phyloP scores from a whole-genome alignment of 1,140 invertebrate genomes.

The Zaprionus africanus region DNA sequence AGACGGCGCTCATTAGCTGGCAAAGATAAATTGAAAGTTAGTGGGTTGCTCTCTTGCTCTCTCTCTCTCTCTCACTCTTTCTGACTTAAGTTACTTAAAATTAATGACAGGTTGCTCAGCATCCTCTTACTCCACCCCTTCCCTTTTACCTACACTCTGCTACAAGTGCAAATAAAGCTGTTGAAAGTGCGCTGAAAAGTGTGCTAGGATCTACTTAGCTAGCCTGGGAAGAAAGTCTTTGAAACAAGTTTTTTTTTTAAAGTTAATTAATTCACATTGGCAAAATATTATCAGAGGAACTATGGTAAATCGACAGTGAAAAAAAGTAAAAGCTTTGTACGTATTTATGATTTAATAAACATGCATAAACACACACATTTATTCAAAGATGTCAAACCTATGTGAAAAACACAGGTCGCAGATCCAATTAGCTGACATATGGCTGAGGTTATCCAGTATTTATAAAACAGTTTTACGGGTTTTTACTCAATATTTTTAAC shows the following conservation, averaged over 20 bases:
- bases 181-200: slow-evolving; percentile 9
- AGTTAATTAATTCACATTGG: too few relatives aligned
- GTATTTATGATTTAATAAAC: neutral
- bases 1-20: slow-evolving; percentile 53
- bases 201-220: neutral
- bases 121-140: neutral
- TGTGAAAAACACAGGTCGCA: too few relatives aligned
- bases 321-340: too few relatives aligned
- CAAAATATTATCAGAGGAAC: too few relatives aligned
- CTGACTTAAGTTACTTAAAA: slow-evolving; percentile 31
- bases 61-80: neutral
- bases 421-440: neutral
- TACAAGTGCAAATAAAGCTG: slow-evolving; percentile 42
- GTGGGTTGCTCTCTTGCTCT: slow-evolving; percentile 13
- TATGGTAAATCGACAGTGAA: too few relatives aligned
- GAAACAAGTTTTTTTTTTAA: too few relatives aligned
- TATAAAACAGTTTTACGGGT: slow-evolving; percentile 32
- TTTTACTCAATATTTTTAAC: neutral
- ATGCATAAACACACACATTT: slow-evolving; percentile 25
- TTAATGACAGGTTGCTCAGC: slow-evolving; percentile 58
- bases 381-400: slow-evolving; percentile 32
- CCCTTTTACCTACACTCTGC: neutral
- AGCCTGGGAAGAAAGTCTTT: too few relatives aligned
- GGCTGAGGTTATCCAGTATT: slow-evolving; percentile 48
- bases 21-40: slow-evolving; percentile 66